Conservation (phyloP, 2,113 vertebrate genomes). For the Aptenodytes forsteri region DNA sequence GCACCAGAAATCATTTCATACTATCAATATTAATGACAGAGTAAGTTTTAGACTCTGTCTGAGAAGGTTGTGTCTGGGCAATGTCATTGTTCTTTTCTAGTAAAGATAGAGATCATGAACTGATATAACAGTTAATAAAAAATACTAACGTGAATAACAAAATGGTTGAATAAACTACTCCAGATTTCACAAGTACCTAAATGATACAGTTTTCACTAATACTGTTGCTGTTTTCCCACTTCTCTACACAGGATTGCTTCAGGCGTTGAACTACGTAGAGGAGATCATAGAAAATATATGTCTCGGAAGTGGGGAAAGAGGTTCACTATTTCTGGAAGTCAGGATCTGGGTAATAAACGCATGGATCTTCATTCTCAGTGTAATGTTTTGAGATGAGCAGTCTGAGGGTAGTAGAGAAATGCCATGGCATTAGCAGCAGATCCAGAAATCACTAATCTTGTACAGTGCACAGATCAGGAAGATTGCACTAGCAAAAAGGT, state of each 20-base stretch:
- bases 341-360: not conserved
- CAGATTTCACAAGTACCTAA: not conserved
- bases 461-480: not conserved
- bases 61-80: not conserved
- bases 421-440: not conserved
- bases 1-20: not conserved
- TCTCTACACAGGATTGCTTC: not conserved
- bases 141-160: not conserved
- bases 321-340: not conserved
- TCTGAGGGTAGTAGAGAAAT: not conserved
- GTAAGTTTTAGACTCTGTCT: not conserved
- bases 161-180: not conserved
- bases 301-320: not conserved
- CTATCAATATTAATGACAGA: not conserved
- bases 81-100: not conserved
- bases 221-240: not conserved
- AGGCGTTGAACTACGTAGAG: not conserved
- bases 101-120: not conserved
- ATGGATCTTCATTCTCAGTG: not conserved
- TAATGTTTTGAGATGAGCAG: not conserved
- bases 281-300: not conserved
- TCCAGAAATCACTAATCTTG: not conserved
- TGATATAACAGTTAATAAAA: not conserved
- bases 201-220: not conserved
- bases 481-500: not conserved